Base-by-base conservation (phyloP, 2,888 invertebrate genomes). In the Diaprepes abbreviatus region DNA sequence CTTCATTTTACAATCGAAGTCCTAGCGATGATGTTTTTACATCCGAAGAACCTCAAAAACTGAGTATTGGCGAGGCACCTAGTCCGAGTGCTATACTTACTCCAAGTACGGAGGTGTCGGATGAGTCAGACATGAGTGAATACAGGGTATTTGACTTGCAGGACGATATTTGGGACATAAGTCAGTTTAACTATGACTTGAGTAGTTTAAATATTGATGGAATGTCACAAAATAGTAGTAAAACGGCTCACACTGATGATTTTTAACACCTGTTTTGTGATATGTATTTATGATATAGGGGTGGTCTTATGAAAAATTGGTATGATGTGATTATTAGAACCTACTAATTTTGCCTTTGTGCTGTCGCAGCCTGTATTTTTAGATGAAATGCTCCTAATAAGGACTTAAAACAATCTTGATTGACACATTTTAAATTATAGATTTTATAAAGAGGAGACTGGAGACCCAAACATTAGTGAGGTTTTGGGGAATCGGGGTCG, bases 71-170 rank as follows among this genome's bases (percentile, higher is more conserved):
- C 9, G 66, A 71, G 28, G 67, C 70, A 0, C 66, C 70, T 3
- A 72, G 72, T 55, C 89, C 89, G 0, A 89, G 89, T 75, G 88
- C 89, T 59, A 85, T 87, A 75, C 83, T 89, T 1, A 89, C 89
- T 10, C 87, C 89, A 12, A 88, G 88, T 35, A 87, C 86, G 55
- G 82, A 80, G 66, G 74, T 79, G 28, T 80, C 80, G 55, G 77
- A 78, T 55, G 81, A 81, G 66, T 77, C 78, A 69, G 83, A 82
- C 73, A 75, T 76, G 70, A 78, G 79, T 17, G 82, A 82, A 64
- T 78, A 80, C 54, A 81, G 82, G 71, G 82, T 81, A 73, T 79
- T 83, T 59, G 78, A 80, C 65, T 80, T 83, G 68, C 81, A 81
- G 36, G 83, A 83, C 71, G 83, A 82, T 60, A 77, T 81, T 33